Evolutionary conservation across 1,140 invertebrate species (phyloP), one percentile per base, ranked within the genome.

Genomic region (Phymastichus coffea): DNA sequence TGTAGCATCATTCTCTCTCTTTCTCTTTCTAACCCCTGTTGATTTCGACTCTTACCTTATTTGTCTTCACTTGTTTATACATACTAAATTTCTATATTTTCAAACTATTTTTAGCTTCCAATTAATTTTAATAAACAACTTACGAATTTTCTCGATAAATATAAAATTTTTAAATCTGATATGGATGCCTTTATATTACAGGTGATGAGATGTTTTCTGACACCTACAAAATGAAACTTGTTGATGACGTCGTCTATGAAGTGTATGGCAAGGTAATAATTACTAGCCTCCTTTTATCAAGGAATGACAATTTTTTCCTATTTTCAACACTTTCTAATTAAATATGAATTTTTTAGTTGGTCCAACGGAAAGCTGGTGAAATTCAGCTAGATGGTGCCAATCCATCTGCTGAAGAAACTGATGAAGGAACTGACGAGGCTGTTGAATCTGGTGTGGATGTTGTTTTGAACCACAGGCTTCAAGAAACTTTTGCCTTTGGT

Each of bases 201-300:
- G 94, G 93, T 69, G 95, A 98, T 80, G 96, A 98, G 82, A 94
- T 98, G 89, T 97, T 97, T 83, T 95, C 95, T 33, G 96, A 98
- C 80, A 91, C 92, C n/a, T 97, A 94, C 77, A 97, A 92, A 82
- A 88, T 96, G 59, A 95, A 97, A 76, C 79, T 97, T 46, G 83
- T 98, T 12, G 94, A 97, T 75, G 91, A 95, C 76, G 93, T 95
- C 23, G 74, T 98, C 35, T 98, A 96, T 70, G 95, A 98, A 87
- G 95, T 98, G 26, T 91, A 92, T 74, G 95, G 94, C 68, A 94
- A 86, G 79, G 86, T 88, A 78, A 78, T 63, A n/a, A n/a, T 26
- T 25, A 38, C n/a, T 41, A n/a, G n/a, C n/a, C 17, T 20, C 19
- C 26, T 8, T 26, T 20, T 22, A 49, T 17, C 15, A 58, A 54